Evolutionary conservation across 2,888 invertebrate species (phyloP), one percentile per base, ranked within the genome.

Genomic region (Rugalucina vietnamica): DNA sequence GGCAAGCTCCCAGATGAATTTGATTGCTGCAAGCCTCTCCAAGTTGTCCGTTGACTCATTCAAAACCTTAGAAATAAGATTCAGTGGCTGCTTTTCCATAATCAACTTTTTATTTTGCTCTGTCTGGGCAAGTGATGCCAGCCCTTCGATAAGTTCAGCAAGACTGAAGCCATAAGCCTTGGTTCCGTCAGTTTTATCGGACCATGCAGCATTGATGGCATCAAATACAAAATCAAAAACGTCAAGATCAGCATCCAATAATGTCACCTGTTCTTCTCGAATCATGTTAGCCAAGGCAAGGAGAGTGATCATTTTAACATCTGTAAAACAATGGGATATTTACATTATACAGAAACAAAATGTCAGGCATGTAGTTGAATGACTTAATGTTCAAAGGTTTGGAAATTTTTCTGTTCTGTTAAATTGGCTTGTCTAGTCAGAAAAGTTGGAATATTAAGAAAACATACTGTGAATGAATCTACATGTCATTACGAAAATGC

Each of bases 281-380:
- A 93, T 89, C 65, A 93, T 89, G 81, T 91, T 88, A 1, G 91
- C 89, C 37, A 92, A 71, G 8, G 91, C 91, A 71, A 93, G 78
- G 3, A 93, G 81, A 1, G 90, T 89, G 21, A 91, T 78, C 77
- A 91, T 86, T 73, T 91, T 92, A 0, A 92, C 87, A 74, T 89
- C 93, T 92, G 87, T 34, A 87, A 79, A 60, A 73, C 32, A 57
- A n/a, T n/a, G n/a, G n/a, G n/a, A n/a, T n/a, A n/a, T n/a, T n/a
- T n/a, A n/a, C n/a, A n/a, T n/a, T n/a, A n/a, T n/a, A n/a, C n/a
- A n/a, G n/a, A n/a, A n/a, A n/a, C n/a, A n/a, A n/a, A n/a, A n/a
- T n/a, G n/a, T n/a, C n/a, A n/a, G n/a, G n/a, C n/a, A n/a, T n/a
- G n/a, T n/a, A n/a, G n/a, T n/a, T n/a, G n/a, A n/a, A n/a, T n/a